Evolutionary conservation across 2,888 invertebrate genomes (phyloP).

Genomic region (Hypsopygia costalis): DNA sequence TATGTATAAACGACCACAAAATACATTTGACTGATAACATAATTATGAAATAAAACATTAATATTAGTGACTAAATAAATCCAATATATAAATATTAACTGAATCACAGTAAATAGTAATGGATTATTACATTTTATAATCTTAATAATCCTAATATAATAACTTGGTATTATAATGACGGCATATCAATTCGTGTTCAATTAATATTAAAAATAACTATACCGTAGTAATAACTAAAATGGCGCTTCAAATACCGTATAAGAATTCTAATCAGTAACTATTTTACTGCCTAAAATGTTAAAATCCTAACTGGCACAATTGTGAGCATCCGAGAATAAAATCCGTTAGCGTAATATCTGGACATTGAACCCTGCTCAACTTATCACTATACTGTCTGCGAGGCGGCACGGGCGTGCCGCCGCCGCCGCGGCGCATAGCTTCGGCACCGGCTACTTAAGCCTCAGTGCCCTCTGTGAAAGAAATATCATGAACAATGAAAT

Average conservation of each 20-base stretch:
- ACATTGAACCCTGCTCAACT: conserved; percentile 65
- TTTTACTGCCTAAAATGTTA: conserved; percentile 54
- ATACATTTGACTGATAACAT: conserved; percentile 4
- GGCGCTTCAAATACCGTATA: conserved; percentile 42
- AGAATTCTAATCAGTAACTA: conserved; percentile 55
- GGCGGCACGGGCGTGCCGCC: conserved; percentile 23
- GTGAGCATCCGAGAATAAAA: conserved; percentile 68
- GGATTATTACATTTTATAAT: conserved; percentile 36
- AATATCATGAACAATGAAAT: conserved; percentile 8
- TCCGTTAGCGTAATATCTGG: conserved; percentile 46
- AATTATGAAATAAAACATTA: conserved; percentile 13
- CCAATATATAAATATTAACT: conserved; percentile 59
- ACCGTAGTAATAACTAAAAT: conserved; percentile 34
- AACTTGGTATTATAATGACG: conserved; percentile 54
- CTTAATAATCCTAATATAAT: conserved; percentile 29
- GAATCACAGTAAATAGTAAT: conserved; percentile 70
- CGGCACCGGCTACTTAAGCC: conserved; percentile 33
- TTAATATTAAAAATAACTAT: conserved; percentile 29
- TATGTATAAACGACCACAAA: conserved; percentile 4
- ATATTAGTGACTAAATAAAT: conserved; percentile 40
- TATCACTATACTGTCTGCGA: conserved; percentile 50
- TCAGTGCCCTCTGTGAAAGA: conserved; percentile 56
- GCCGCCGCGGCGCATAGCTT: conserved; percentile 31
- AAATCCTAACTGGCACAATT: conserved; percentile 72
- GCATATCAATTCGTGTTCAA: conserved; percentile 26